phyloP scores from a whole-genome alignment of 2,113 vertebrate species.

The Microcebus griseorufus region DNA sequence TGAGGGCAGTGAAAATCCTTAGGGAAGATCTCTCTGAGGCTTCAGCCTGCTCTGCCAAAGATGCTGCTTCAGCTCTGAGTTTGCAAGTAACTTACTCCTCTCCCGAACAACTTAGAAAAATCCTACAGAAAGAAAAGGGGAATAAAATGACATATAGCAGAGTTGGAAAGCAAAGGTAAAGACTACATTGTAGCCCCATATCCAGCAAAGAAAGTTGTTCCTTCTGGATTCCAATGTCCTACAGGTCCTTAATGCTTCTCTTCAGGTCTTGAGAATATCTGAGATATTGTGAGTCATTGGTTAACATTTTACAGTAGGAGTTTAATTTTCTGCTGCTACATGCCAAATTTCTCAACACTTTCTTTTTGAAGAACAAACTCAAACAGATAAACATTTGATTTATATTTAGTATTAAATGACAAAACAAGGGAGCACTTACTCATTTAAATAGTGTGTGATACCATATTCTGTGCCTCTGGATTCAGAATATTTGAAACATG shows the following conservation, averaged over 20 bases:
- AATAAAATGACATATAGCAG: not conserved
- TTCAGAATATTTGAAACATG: conserved; percentile 71
- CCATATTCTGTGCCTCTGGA: conserved; percentile 30
- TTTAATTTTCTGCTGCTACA: not conserved
- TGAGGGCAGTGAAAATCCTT: not conserved
- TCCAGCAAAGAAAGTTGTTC: not conserved
- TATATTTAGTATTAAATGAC: conserved; percentile 20
- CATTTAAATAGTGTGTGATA: conserved; percentile 17
- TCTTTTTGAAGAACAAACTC: not conserved
- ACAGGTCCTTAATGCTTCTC: rapidly evolving
- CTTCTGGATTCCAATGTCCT: not conserved
- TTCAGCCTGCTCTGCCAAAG: not conserved
- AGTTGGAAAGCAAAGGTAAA: not conserved
- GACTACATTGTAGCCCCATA: too few relatives aligned
- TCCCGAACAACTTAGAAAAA: not conserved
- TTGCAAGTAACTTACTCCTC: not conserved
- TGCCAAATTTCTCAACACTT: conserved; percentile 47
- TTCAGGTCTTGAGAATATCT: not conserved
- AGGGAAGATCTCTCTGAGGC: not conserved
- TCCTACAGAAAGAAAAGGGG: not conserved
- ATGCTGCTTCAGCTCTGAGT: not conserved
- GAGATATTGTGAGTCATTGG: not conserved
- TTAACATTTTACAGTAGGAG: not conserved
- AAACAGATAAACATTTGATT: conserved; percentile 28
- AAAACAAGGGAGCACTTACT: conserved; percentile 11